phyloP scores from a whole-genome alignment of 2,113 vertebrate genomes.

The Planiliza haematocheilus region DNA sequence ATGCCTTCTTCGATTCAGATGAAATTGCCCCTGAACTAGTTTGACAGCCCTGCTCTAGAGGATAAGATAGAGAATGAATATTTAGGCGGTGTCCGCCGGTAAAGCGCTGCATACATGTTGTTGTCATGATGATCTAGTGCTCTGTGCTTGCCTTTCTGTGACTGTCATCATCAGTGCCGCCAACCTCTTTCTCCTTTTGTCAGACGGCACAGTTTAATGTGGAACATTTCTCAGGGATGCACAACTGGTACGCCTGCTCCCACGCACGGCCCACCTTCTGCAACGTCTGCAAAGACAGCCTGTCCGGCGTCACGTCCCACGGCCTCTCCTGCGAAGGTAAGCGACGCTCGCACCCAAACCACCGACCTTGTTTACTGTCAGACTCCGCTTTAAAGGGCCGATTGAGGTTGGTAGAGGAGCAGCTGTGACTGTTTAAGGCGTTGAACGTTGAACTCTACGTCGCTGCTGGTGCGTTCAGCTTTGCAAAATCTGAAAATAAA shows the following conservation, averaged over 20 bases:
- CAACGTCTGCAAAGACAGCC: constrained; percentile 96
- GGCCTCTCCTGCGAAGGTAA: constrained; percentile 99
- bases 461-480: no score
- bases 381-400: not conserved
- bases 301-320: constrained; percentile 98
- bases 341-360: not conserved
- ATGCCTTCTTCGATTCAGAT: no score
- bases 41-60: no score
- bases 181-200: constrained; percentile 88
- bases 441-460: no score
- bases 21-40: no score
- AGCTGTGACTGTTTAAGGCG: no score
- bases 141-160: constrained; percentile 47
- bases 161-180: constrained; percentile 79
- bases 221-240: constrained; percentile 99
- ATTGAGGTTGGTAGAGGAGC: no score
- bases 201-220: constrained; percentile 99
- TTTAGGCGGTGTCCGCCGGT: no score
- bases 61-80: not conserved
- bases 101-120: no score
- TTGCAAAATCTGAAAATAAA: no score
- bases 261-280: constrained; percentile 98
- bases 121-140: constrained; percentile 10
- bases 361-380: not conserved
- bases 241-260: constrained; percentile 99